These are phyloP conservation scores for Chloroclysta siterata DNA, from an alignment of 2,888 invertebrate genomes.

Conservation along the genomic window DNA sequence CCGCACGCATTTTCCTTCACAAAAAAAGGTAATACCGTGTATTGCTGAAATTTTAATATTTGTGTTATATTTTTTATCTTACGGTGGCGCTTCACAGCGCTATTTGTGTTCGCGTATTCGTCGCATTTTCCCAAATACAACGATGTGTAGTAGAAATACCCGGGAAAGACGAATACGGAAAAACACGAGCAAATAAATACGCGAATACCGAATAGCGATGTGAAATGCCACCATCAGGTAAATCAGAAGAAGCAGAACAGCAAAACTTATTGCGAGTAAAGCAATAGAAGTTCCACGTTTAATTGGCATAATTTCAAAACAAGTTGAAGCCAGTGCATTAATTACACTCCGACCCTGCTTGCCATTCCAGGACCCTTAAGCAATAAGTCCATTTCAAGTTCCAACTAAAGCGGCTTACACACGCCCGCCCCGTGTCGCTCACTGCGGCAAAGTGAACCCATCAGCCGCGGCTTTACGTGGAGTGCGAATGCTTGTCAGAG, in stretches of 20 bases:
- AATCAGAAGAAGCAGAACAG: not conserved
- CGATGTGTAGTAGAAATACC: too few relatives aligned
- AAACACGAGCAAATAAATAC: too few relatives aligned
- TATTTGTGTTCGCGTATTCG: too few relatives aligned
- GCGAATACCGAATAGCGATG: too few relatives aligned
- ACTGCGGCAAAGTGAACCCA: not conserved
- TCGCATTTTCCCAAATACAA: too few relatives aligned
- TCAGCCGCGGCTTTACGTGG: not conserved
- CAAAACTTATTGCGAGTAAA: not conserved
- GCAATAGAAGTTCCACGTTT: not conserved
- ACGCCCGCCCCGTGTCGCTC: not conserved
- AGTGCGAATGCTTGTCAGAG: not conserved
- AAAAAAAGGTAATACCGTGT: too few relatives aligned
- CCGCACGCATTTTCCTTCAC: too few relatives aligned
- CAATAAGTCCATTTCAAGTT: slow-evolving; percentile 28
- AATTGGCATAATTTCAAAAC: slow-evolving; percentile 15
- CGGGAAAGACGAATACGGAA: too few relatives aligned
- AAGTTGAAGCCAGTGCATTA: slow-evolving; percentile 17
- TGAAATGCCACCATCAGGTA: too few relatives aligned
- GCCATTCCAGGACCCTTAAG: slow-evolving; percentile 26
- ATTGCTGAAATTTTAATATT: too few relatives aligned
- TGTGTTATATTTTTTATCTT: too few relatives aligned
- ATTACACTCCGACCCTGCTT: slow-evolving; percentile 16
- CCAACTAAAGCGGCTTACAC: slow-evolving; percentile 9
- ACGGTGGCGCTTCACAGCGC: too few relatives aligned